phyloP scores from a whole-genome alignment of 2,797 vertebrate species.

The Phoeniculus purpureus region DNA sequence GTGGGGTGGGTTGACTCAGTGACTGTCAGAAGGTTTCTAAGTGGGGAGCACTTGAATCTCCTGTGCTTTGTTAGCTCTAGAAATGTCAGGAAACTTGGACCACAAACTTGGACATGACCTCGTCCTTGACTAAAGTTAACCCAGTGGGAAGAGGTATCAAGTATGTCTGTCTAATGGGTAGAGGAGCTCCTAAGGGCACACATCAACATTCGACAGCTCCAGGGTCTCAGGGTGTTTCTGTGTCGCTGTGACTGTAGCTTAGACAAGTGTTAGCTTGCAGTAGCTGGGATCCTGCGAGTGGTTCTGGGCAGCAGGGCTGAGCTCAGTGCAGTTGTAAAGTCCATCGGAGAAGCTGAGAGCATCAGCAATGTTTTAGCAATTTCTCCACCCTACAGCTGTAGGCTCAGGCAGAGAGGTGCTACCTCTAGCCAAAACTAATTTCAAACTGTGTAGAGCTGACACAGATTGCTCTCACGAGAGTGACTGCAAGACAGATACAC shows the following conservation, averaged over 20 bases:
- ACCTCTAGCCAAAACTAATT: rapidly evolving
- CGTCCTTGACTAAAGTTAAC: neutral
- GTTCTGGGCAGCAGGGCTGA: neutral
- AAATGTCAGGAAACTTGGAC: neutral
- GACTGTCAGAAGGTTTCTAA: neutral
- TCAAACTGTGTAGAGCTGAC: neutral
- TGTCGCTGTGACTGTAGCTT: neutral
- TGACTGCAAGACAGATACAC: rapidly evolving
- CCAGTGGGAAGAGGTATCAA: rapidly evolving
- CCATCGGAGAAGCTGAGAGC: neutral
- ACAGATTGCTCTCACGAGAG: rapidly evolving
- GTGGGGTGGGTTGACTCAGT: neutral
- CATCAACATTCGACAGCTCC: rapidly evolving
- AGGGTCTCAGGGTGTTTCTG: neutral
- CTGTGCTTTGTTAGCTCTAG: neutral
- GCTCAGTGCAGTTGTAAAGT: neutral
- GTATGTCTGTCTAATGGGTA: rapidly evolving
- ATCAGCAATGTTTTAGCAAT: rapidly evolving
- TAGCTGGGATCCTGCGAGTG: neutral
- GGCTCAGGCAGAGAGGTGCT: neutral
- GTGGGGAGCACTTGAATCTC: neutral
- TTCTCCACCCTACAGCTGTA: neutral
- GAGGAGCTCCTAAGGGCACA: neutral
- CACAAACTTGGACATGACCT: neutral
- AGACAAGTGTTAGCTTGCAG: rapidly evolving